These are phyloP conservation scores for Mechanitis messenoides DNA, from an alignment of 2,888 invertebrate genomes.

Conservation along the genomic window DNA sequence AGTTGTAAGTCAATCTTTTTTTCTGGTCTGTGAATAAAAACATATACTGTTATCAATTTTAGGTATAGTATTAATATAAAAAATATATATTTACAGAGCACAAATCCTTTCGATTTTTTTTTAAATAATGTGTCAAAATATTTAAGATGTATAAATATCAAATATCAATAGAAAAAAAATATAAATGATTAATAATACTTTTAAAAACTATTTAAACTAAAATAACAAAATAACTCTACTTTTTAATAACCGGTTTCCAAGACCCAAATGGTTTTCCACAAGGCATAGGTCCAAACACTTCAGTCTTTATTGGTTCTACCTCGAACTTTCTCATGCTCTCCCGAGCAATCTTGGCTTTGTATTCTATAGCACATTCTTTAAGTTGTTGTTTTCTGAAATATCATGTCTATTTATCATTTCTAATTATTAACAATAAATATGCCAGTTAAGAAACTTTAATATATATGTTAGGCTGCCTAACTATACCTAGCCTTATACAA, in stretches of 20 bases:
- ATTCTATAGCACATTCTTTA: conserved; percentile 53
- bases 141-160: too few relatives aligned
- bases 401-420: neutral
- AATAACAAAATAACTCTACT: conserved; percentile 58
- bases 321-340: conserved; percentile 71
- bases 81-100: too few relatives aligned
- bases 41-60: neutral
- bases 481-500: too few relatives aligned
- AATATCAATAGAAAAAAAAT: too few relatives aligned
- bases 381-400: conserved; percentile 53
- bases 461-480: too few relatives aligned
- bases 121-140: too few relatives aligned
- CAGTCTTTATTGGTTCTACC: conserved; percentile 40
- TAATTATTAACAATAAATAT: too few relatives aligned
- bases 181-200: too few relatives aligned
- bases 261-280: conserved; percentile 83
- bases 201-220: neutral
- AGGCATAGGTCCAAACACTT: conserved; percentile 70
- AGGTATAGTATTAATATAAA: too few relatives aligned
- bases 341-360: conserved; percentile 59
- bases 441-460: too few relatives aligned
- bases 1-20: conserved; percentile 82
- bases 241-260: conserved; percentile 82
- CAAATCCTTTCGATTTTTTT: too few relatives aligned
- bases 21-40: conserved; percentile 29